Base-by-base conservation (phyloP, 2,113 vertebrate genomes). In the Helogale parvula region DNA sequence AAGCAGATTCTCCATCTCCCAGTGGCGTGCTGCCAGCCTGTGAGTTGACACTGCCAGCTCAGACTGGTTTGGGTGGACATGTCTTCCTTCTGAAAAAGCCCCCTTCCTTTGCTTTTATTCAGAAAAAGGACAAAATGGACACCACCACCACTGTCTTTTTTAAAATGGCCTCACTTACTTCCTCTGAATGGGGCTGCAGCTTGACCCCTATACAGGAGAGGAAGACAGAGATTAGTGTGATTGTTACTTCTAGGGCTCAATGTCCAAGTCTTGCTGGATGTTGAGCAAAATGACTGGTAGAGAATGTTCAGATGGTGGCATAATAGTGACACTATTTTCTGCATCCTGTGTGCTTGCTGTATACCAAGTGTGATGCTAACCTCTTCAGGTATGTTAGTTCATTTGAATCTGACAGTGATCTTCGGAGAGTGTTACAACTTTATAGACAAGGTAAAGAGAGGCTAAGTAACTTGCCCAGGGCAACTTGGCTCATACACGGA, bases 1-100 rank as follows among this genome's bases (percentile, higher is more conserved):
- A 94, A 96, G 93, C 89, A 87, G 72, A 95, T 94, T 96, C 92
- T 92, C 57, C 29, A 63, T 77, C 82, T 89, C 47, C 35, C 57
- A 19, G 72, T 92, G 96, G 69, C 79, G 52, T 35, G 41, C 29
- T 87, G 82, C 93, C 97, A 97, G n/a, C 50, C 52, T 88, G 47
- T 0, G 5, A 71, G 31, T 52, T 76, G 66, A 88, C 33, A 38
- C 31, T 91, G 80, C 81, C 66, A 92, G 88, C 47, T 87, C 81
- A 94, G 76, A 88, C 71, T 0, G 4, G 76, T 81, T 88, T 90
- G 84, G 77, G 65, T 96, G 90, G 60, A 88, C 47, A 77, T 19
- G 15, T 38, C 10, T 19, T 92, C 33, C 45, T 76, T 93, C 80
- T 50, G 27, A 66, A 96, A 71, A 29, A 76, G n/a, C 4, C 25